A percentile compares a stretch with the other conserved stretches of the same genome.
Conservation (phyloP, 2,113 vertebrate genomes). For the Calonectris borealis region DNA sequence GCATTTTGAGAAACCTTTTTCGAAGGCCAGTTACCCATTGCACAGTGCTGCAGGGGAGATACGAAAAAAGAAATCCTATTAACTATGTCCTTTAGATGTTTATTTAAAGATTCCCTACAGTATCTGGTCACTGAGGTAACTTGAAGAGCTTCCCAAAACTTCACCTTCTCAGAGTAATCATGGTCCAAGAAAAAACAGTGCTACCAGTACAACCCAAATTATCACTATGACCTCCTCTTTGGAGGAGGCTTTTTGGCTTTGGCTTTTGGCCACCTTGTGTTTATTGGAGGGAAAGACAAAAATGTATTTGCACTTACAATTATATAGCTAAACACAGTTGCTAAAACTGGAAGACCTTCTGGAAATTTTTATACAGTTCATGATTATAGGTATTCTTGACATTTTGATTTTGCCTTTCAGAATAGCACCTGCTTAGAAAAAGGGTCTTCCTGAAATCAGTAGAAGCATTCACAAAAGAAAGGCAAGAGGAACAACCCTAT, state of each 20-base stretch:
- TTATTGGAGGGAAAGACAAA: background rate
- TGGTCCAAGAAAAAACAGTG: background rate
- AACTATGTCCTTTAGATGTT: background rate
- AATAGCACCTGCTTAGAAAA: background rate
- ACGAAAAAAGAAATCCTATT: background rate
- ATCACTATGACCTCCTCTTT: background rate
- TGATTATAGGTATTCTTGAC: background rate
- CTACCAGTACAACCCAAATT: background rate
- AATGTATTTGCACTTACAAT: background rate
- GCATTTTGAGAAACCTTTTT: background rate
- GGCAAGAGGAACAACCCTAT: background rate
- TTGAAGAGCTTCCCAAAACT: background rate
- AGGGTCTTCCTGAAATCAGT: background rate
- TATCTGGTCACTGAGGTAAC: background rate
- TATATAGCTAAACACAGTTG: background rate
- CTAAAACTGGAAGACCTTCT: background rate
- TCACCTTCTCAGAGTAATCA: background rate
- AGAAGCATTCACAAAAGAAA: background rate
- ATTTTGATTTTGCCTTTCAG: background rate
- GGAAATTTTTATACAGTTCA: background rate
- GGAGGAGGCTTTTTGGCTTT: too few species aligned
- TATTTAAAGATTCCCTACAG: background rate
- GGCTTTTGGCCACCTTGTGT: background rate
- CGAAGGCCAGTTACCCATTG: background rate
- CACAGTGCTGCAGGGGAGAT: background rate